Base-by-base conservation (phyloP, 2,888 invertebrate genomes). In the Vanessa cardui region DNA sequence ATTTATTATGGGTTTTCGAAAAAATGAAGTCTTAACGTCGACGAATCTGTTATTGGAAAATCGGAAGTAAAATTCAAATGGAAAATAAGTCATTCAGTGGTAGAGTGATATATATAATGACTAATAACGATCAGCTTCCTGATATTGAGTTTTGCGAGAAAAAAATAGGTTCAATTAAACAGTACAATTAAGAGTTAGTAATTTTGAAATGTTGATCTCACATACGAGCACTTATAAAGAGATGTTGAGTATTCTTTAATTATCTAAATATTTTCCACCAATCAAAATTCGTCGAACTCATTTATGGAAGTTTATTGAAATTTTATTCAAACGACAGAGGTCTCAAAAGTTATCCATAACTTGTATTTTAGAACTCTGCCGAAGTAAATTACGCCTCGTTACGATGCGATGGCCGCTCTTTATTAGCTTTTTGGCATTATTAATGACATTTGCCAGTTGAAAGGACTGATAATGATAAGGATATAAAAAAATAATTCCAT, bases 291-390 rank as follows among this genome's bases (percentile, higher is more conserved):
- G 79, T 77, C 80, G 83, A 89, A 87, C 82, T 88, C 84, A 82
- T 86, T 89, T 86, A 84, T 78, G 78, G 80, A 82, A 87, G 80
- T 85, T 86, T 83, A 86, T 86, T 84, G 83, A 85, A 87, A 88
- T 87, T 88, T 88, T 86, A 86, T 85, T 87, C 85, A 89, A 88
- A 85, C 84, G 88, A 87, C 85, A 84, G 82, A 83, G 84, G 83
- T 83, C 78, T 75, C 77, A 72, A 79, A n/a, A 83, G 83, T 88
- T 84, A 71, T 67, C 78, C 80, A 79, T 85, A 88, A 87, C 88
- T 89, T 87, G 80, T 84, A 82, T 84, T 77, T 87, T 79, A 77
- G 82, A 85, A 86, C 83, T 86, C 80, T 84, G 84, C 80, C 80
- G 80, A 88, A 88, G 80, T 83, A 81, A 86, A 88, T 89, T 88